phyloP scores from a whole-genome alignment of 92 coral and sea anemone species.

The Porites rus region DNA sequence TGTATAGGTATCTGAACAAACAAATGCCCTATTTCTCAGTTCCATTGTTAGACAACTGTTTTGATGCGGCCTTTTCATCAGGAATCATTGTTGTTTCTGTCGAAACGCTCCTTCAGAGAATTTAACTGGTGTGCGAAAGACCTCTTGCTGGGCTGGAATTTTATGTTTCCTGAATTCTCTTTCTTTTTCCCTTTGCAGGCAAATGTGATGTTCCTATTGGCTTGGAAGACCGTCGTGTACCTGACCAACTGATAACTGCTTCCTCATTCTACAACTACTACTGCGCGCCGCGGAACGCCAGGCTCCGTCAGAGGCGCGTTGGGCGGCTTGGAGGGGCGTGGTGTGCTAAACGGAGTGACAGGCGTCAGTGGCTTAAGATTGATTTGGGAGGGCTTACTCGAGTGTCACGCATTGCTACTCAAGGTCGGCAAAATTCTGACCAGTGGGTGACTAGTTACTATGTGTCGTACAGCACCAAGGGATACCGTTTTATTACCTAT shows the following conservation, averaged over 20 bases:
- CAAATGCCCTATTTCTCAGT: no score
- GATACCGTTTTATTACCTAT: conserved; percentile 69
- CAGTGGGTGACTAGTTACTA: conserved; percentile 88
- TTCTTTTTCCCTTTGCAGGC: conserved; percentile 29
- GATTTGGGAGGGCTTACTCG: conserved; percentile 82
- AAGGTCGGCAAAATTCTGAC: conserved; percentile 82
- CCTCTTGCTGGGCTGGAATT: no score
- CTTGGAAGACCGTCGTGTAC: conserved; percentile 75
- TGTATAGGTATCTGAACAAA: no score
- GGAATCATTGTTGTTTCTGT: no score
- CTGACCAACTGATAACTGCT: conserved; percentile 77
- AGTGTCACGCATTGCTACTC: conserved; percentile 79
- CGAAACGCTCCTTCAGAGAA: no score
- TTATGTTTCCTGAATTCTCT: neutral
- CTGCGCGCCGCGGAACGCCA: conserved; percentile 74
- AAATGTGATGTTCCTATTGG: conserved; percentile 89
- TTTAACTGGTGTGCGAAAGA: no score
- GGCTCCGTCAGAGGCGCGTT: conserved; percentile 75
- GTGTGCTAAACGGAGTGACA: conserved; percentile 72
- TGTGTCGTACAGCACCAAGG: conserved; percentile 73
- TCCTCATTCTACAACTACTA: conserved; percentile 74
- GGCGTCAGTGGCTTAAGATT: conserved; percentile 76
- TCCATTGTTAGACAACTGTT: no score
- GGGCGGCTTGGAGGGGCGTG: conserved; percentile 82
- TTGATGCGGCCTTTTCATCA: no score